Percentiles rank a stretch among this genome's conserved stretches.
phyloP scores from a whole-genome alignment of 2,888 invertebrate species.

The Copidosoma aretas region DNA sequence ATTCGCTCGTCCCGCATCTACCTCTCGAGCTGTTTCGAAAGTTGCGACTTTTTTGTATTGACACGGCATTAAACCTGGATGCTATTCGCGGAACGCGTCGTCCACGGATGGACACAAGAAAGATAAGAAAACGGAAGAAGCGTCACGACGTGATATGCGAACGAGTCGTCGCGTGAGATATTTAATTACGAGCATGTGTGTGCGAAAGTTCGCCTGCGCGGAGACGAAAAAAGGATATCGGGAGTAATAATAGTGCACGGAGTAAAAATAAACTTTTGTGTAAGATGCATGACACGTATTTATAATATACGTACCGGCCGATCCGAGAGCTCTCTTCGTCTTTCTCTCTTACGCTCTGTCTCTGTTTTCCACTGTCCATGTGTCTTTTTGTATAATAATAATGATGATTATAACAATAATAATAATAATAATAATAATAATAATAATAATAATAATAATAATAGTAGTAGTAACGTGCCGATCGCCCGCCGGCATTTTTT shows the following conservation, averaged over 20 bases:
- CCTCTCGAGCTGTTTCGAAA: slow-evolving; percentile 9
- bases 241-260: background rate
- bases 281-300: no score
- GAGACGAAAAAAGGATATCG: background rate
- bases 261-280: background rate
- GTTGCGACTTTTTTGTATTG: background rate
- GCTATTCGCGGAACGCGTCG: slow-evolving; percentile 5
- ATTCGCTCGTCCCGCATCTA: background rate
- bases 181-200: no score
- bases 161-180: background rate
- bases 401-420: background rate
- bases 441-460: background rate
- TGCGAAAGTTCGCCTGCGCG: background rate
- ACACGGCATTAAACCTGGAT: background rate
- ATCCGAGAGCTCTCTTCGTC: slow-evolving; percentile 27
- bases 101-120: background rate
- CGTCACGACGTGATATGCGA: background rate
- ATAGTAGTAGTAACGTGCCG: slow-evolving; percentile 14
- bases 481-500: slow-evolving; percentile 36
- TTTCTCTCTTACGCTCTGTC: slow-evolving; percentile 3
- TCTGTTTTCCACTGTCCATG: background rate
- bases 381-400: background rate
- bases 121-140: background rate
- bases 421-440: background rate
- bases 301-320: background rate